Evolutionary conservation across 2,797 vertebrate genomes (phyloP).

Genomic region (Arremon aurantiirostris): DNA sequence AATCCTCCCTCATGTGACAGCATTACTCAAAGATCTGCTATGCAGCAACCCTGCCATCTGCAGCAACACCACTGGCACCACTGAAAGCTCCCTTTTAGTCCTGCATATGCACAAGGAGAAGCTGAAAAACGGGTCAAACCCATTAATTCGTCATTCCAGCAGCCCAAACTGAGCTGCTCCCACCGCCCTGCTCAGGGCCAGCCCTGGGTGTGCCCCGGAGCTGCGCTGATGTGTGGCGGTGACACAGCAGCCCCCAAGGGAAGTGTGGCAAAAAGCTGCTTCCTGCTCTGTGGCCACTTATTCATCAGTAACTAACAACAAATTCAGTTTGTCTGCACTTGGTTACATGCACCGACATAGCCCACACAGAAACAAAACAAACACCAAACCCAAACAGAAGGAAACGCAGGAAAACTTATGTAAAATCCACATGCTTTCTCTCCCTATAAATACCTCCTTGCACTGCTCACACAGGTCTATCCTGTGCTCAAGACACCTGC

Average conservation of each 20-base stretch:
- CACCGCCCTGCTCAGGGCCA: fast-evolving
- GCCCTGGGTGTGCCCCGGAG: neutral
- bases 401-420: neutral
- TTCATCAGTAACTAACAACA: neutral
- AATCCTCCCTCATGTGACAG: neutral
- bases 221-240: neutral
- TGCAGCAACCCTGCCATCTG: neutral
- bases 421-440: neutral
- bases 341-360: fast-evolving
- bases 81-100: neutral
- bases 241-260: neutral
- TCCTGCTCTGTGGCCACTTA: slow-evolving; percentile 3
- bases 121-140: fast-evolving
- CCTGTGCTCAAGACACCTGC: neutral
- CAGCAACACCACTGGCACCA: neutral
- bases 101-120: neutral
- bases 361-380: too few relatives aligned
- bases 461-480: neutral
- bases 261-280: slow-evolving; percentile 17
- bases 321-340: neutral
- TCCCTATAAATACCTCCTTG: neutral
- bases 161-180: fast-evolving
- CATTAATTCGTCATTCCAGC: neutral
- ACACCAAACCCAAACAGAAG: neutral
- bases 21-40: neutral